These are phyloP conservation scores for Sarcophaga caerulescens DNA, from an alignment of 2,888 invertebrate genomes.

Conservation along the genomic window DNA sequence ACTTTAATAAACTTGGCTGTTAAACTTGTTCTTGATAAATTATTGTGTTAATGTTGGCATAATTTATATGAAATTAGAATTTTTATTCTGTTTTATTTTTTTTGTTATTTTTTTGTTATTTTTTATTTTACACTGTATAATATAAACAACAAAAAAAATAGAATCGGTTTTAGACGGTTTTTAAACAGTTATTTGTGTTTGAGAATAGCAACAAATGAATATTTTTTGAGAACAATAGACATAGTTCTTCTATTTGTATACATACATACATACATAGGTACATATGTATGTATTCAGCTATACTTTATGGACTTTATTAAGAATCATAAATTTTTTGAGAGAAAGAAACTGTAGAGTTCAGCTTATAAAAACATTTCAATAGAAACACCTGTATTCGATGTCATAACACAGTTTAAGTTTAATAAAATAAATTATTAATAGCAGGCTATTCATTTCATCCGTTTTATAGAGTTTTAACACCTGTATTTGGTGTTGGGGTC, in stretches of 20 bases:
- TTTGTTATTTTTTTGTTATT: background rate
- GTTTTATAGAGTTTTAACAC: background rate
- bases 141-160: background rate
- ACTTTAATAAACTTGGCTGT: conserved; percentile 29
- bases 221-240: background rate
- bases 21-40: conserved; percentile 61
- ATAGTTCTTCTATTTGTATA: no score
- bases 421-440: background rate
- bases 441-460: background rate
- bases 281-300: no score
- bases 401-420: background rate
- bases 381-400: background rate
- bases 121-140: background rate
- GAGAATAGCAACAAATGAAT: background rate
- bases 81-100: background rate
- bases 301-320: background rate
- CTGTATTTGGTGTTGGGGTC: background rate
- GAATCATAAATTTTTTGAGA: background rate
- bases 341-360: background rate
- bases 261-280: no score
- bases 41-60: conserved; percentile 55
- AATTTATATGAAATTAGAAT: conserved; percentile 57
- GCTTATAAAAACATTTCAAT: background rate
- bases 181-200: conserved; percentile 19
- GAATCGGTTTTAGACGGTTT: background rate